These are phyloP conservation scores for Selenia dentaria DNA, from an alignment of 2,888 invertebrate genomes.

Conservation along the genomic window DNA sequence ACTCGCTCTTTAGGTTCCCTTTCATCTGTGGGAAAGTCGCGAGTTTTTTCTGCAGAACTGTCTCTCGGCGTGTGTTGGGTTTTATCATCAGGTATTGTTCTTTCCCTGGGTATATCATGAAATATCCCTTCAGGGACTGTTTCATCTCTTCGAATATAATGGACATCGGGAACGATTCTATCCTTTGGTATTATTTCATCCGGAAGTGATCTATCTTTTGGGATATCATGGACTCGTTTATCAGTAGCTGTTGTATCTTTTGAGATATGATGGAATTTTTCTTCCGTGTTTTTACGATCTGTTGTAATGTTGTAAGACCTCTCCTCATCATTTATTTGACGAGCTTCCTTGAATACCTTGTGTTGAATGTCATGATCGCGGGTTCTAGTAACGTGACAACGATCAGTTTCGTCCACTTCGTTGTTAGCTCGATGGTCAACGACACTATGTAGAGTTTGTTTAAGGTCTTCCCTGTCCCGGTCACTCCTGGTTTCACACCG, in stretches of 20 bases:
- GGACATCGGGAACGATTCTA: background rate
- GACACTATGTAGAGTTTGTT: conserved; percentile 29
- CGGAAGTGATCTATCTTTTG: conserved; percentile 2
- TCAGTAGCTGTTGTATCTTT: background rate
- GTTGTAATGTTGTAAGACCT: conserved; percentile 42
- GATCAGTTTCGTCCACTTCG: conserved; percentile 38
- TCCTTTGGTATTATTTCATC: background rate
- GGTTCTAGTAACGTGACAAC: conserved; percentile 35
- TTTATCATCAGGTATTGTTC: background rate
- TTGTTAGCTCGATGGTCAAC: conserved; percentile 37
- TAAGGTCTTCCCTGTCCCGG: too few species aligned
- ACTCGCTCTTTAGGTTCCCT: background rate
- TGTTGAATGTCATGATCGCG: conserved; percentile 35
- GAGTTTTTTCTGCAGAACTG: background rate
- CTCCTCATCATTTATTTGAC: conserved; percentile 37
- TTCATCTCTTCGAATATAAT: background rate
- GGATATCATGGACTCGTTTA: background rate
- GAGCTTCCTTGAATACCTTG: conserved; percentile 42
- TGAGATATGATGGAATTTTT: conserved; percentile 2
- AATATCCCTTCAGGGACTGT: background rate
- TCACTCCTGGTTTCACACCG: too few species aligned
- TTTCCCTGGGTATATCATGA: background rate
- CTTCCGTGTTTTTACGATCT: conserved; percentile 40
- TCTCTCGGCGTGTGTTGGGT: background rate
- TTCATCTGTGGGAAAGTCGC: background rate